These are phyloP conservation scores for Dasyurus viverrinus DNA, from an alignment of 2,113 vertebrate species.

Conservation along the genomic window DNA sequence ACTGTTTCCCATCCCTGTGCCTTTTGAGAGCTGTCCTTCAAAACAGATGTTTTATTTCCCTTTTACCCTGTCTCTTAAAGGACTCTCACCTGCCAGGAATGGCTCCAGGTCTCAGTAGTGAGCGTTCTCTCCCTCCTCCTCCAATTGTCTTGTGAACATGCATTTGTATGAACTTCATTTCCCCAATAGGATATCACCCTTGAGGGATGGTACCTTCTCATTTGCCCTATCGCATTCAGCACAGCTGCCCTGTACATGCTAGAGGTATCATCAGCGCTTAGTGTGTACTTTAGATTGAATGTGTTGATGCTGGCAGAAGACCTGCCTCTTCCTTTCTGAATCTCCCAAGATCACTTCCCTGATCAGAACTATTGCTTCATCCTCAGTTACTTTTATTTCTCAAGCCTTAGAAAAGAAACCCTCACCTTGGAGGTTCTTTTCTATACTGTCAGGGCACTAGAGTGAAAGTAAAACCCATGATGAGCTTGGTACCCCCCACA, in stretches of 20 bases:
- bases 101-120: background rate
- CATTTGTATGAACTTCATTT: background rate
- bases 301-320: background rate
- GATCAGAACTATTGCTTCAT: background rate
- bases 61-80: no score
- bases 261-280: background rate
- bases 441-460: background rate
- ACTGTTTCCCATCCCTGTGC: slow-evolving; percentile 3
- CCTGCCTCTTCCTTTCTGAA: background rate
- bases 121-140: slow-evolving; percentile 17
- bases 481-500: background rate
- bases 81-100: no score
- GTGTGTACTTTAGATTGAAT: background rate
- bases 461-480: background rate
- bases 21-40: background rate
- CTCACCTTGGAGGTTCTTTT: background rate
- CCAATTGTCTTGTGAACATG: slow-evolving; percentile 20
- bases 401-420: background rate
- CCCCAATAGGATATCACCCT: background rate
- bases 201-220: background rate
- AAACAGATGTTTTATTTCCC: no score
- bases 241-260: background rate
- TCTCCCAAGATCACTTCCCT: background rate
- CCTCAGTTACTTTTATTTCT: background rate
- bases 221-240: background rate